Conservation (phyloP, 2,797 vertebrate species). For the Oophaga sylvatica region DNA sequence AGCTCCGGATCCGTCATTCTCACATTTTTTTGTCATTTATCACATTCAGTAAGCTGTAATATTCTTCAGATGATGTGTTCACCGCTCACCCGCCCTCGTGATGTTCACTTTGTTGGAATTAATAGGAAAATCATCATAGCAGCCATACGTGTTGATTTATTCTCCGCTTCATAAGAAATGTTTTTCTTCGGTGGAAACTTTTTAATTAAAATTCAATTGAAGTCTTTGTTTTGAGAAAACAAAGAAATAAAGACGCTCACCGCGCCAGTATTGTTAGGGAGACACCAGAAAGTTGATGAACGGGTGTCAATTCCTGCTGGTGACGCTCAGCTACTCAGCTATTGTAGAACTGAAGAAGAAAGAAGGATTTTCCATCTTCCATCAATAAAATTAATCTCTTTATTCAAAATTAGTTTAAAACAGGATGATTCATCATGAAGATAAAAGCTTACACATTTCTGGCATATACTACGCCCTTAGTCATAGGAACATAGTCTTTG, state of each 20-base stretch:
- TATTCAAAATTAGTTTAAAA: too few relatives aligned
- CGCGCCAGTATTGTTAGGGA: too few relatives aligned
- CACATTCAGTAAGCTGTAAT: neutral
- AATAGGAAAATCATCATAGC: neutral
- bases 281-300: too few relatives aligned
- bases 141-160: neutral
- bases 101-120: neutral
- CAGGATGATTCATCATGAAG: too few relatives aligned
- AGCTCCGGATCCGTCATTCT: neutral
- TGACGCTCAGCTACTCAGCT: too few relatives aligned
- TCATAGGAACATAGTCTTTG: neutral
- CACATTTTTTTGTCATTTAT: neutral
- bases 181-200: neutral
- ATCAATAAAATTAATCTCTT: too few relatives aligned
- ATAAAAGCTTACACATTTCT: too few relatives aligned
- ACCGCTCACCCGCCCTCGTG: neutral
- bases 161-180: neutral
- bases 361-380: too few relatives aligned
- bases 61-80: neutral
- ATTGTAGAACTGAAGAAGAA: too few relatives aligned
- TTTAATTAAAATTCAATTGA: neutral
- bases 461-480: too few relatives aligned
- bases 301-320: too few relatives aligned
- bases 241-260: too few relatives aligned
- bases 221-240: neutral